phyloP scores from a whole-genome alignment of 1,140 invertebrate genomes.

The Ostrea denselamellosa region DNA sequence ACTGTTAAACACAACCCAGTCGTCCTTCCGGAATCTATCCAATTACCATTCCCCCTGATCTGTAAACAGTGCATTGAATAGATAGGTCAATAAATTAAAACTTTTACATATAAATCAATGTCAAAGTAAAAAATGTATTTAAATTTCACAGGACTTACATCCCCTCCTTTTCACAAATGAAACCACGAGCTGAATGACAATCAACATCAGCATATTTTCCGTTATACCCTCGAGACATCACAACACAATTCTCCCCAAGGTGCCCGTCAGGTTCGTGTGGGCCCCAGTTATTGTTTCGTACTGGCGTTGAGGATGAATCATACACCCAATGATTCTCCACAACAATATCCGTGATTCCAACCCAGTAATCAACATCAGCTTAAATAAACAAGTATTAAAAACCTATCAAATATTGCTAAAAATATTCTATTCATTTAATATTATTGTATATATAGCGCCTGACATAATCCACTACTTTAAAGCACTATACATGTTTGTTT shows the following conservation, averaged over 20 bases:
- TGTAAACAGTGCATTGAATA: too few relatives aligned
- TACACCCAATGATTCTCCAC: not conserved
- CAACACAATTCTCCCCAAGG: not conserved
- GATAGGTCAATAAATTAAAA: too few relatives aligned
- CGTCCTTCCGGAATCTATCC: too few relatives aligned
- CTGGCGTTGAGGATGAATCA: not conserved
- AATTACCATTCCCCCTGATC: too few relatives aligned
- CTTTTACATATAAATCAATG: too few relatives aligned
- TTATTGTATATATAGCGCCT: too few relatives aligned
- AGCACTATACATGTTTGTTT: too few relatives aligned
- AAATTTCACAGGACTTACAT: not conserved
- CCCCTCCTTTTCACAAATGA: not conserved
- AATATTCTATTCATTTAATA: too few relatives aligned
- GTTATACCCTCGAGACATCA: not conserved
- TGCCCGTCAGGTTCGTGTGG: not conserved
- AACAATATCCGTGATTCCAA: not conserved
- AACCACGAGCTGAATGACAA: not conserved
- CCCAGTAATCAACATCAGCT: not conserved
- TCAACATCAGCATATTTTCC: constrained; percentile 12
- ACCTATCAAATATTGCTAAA: too few relatives aligned
- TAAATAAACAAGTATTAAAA: not conserved
- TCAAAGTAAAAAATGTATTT: too few relatives aligned
- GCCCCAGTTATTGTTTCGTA: not conserved
- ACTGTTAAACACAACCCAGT: too few relatives aligned
- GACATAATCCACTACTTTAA: too few relatives aligned